phyloP scores from a whole-genome alignment of 2,888 invertebrate species.

The Rotaria macrura region DNA sequence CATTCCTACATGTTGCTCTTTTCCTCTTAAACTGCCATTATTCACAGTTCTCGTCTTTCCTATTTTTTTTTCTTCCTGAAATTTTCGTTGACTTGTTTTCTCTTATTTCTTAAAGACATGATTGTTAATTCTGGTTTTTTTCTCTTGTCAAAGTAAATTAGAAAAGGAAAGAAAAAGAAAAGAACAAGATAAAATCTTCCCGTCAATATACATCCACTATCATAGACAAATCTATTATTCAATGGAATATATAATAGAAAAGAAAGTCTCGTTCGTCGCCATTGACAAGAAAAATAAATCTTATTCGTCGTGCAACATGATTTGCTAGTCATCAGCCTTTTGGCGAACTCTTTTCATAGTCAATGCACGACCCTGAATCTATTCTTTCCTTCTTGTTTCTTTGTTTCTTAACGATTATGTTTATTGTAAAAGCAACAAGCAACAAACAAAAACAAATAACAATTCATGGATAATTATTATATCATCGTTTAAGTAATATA shows the following conservation, averaged over 20 bases:
- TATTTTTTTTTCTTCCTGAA: neutral
- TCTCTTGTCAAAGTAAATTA: neutral
- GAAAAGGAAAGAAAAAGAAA: neutral
- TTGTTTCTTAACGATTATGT: neutral
- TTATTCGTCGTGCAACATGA: neutral
- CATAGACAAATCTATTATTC: neutral
- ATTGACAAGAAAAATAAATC: neutral
- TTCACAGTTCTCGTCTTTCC: neutral
- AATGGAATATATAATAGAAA: neutral
- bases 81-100: neutral
- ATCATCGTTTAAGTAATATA: neutral
- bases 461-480: neutral
- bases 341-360: neutral
- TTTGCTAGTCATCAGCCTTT: neutral
- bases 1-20: neutral
- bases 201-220: neutral
- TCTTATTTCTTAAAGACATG: neutral
- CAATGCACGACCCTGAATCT: neutral
- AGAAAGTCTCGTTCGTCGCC: neutral
- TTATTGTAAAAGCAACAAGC: neutral
- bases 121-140: neutral
- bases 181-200: neutral
- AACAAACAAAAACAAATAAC: neutral
- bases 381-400: neutral
- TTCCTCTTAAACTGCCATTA: neutral